phyloP scores from a whole-genome alignment of 92 coral and sea anemone species.

The Actinostola sp. region DNA sequence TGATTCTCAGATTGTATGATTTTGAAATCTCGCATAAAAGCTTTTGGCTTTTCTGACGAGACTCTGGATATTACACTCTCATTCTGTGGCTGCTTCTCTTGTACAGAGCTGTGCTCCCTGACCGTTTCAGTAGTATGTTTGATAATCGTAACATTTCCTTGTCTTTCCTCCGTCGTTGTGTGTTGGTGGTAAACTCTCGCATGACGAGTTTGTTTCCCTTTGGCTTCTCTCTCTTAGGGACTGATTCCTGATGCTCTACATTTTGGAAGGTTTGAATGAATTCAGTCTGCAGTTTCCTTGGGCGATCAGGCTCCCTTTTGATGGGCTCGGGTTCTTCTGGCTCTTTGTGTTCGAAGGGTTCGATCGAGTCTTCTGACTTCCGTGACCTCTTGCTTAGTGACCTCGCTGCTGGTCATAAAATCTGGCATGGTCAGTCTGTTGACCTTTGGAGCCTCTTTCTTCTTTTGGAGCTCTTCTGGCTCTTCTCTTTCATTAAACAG shows the following conservation, averaged over 20 bases:
- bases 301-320: no score
- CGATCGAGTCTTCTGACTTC: constrained; percentile 5
- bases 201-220: neutral
- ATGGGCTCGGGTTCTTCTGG: no score
- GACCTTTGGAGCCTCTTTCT: constrained; percentile 2
- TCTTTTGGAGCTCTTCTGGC: neutral
- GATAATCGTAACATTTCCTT: constrained; percentile 15
- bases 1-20: neutral
- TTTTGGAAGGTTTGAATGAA: no score
- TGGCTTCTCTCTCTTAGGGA: no score
- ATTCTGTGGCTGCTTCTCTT: neutral
- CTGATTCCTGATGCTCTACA: no score
- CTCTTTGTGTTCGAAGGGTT: neutral
- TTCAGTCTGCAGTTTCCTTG: no score
- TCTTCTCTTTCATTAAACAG: neutral
- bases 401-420: neutral
- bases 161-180: neutral
- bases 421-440: constrained; percentile 2
- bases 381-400: neutral
- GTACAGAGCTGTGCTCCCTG: neutral
- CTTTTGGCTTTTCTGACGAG: constrained; percentile 7
- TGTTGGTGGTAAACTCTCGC: constrained; percentile 4
- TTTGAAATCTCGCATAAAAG: neutral
- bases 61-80: neutral
- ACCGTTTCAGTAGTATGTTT: constrained; percentile 3